These are phyloP conservation scores for Bambusicola thoracicus DNA, from an alignment of 2,113 vertebrate genomes.

Conservation along the genomic window DNA sequence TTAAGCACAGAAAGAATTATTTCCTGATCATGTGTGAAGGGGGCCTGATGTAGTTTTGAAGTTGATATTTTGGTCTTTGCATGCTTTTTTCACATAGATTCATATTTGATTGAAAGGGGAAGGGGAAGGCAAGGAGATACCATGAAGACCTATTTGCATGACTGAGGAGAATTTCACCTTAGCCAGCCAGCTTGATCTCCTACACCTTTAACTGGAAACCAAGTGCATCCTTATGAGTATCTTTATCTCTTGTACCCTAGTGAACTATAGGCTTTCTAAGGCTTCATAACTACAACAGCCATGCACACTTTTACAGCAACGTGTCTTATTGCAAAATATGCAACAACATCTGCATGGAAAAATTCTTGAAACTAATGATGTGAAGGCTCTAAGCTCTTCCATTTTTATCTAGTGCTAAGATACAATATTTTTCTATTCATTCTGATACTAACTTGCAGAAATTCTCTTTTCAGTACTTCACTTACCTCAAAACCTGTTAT, in stretches of 20 bases:
- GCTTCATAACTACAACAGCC: neutral
- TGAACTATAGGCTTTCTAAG: neutral
- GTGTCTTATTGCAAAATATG: neutral
- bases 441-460: neutral
- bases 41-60: neutral
- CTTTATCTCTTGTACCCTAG: neutral
- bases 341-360: neutral
- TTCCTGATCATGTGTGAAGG: neutral
- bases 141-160: rapidly evolving
- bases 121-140: neutral
- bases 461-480: neutral
- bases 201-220: neutral
- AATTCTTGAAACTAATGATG: neutral
- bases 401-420: neutral
- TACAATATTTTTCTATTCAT: neutral
- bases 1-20: neutral
- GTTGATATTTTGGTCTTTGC: neutral
- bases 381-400: neutral
- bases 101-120: neutral
- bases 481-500: neutral
- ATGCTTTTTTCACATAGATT: neutral
- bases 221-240: neutral
- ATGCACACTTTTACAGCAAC: neutral
- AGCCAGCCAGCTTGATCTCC: neutral
- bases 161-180: neutral